Evolutionary conservation across 1,140 invertebrate genomes (phyloP).

Genomic region (Drosophila ohnishii): DNA sequence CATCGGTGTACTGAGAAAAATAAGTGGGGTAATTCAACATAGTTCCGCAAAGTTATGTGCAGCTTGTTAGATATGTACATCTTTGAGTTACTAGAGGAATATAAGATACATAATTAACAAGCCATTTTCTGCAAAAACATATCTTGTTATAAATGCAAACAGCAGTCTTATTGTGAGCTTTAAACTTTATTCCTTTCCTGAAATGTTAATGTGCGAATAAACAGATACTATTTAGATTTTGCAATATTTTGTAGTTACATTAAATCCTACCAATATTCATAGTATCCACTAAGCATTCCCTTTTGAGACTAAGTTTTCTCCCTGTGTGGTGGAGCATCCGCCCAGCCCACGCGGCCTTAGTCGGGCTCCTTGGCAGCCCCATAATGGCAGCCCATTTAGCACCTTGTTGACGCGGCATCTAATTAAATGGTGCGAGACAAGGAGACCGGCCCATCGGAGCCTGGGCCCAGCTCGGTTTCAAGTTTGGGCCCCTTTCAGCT

Average conservation of each 20-base stretch:
- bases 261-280: neutral
- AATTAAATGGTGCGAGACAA: conserved; percentile 67
- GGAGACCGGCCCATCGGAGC: conserved; percentile 29
- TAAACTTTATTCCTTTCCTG: too few relatives aligned
- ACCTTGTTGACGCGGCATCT: conserved; percentile 82
- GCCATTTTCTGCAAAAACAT: too few relatives aligned
- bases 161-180: neutral
- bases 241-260: neutral
- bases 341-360: conserved; percentile 54
- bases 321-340: conserved; percentile 5
- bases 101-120: too few relatives aligned
- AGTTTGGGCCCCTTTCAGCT: conserved; percentile 41
- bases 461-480: conserved; percentile 12
- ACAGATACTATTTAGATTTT: neutral
- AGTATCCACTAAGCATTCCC: neutral
- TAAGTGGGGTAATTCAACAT: neutral
- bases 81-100: too few relatives aligned
- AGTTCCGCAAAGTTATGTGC: too few relatives aligned
- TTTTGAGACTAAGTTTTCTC: neutral
- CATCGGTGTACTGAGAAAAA: conserved; percentile 7
- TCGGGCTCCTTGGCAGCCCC: conserved; percentile 14
- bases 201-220: too few relatives aligned
- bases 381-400: conserved; percentile 77
- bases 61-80: too few relatives aligned
- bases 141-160: too few relatives aligned